Evolutionary conservation across 2,113 vertebrate species (phyloP).

Genomic region (Rhinogobius similis): DNA sequence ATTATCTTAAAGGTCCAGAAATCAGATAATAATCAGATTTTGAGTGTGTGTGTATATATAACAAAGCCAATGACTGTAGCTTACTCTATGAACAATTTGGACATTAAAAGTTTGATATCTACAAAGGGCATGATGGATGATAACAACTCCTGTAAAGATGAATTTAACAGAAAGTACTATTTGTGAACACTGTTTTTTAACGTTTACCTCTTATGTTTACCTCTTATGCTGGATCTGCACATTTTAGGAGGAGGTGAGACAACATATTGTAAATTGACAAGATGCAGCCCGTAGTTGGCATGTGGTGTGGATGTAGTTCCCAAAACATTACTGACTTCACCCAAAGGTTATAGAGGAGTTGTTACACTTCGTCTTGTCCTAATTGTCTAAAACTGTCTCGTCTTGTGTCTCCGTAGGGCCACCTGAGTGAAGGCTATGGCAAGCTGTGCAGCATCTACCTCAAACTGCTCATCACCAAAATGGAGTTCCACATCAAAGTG

Average conservation of each 20-base stretch:
- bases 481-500: constrained; percentile 98
- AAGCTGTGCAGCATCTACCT: constrained; percentile 98
- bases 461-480: constrained; percentile 98
- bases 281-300: not conserved
- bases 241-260: constrained; percentile 7
- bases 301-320: not conserved
- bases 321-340: not conserved
- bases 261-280: not conserved
- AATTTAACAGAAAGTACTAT: too few relatives aligned
- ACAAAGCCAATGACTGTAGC: too few relatives aligned
- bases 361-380: not conserved
- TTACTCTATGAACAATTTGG: too few relatives aligned
- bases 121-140: too few relatives aligned
- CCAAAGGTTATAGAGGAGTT: not conserved
- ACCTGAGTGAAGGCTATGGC: constrained; percentile 94
- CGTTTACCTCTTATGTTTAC: constrained; percentile 4
- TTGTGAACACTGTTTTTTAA: not conserved
- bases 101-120: too few relatives aligned
- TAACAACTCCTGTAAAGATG: too few relatives aligned
- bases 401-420: constrained; percentile 78
- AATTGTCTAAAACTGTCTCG: not conserved
- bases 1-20: too few relatives aligned
- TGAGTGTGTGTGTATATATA: too few relatives aligned
- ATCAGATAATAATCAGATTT: too few relatives aligned
- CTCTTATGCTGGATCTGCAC: constrained; percentile 7